These are phyloP conservation scores for Tautogolabrus adspersus DNA, from an alignment of 2,113 vertebrate genomes.

Conservation along the genomic window DNA sequence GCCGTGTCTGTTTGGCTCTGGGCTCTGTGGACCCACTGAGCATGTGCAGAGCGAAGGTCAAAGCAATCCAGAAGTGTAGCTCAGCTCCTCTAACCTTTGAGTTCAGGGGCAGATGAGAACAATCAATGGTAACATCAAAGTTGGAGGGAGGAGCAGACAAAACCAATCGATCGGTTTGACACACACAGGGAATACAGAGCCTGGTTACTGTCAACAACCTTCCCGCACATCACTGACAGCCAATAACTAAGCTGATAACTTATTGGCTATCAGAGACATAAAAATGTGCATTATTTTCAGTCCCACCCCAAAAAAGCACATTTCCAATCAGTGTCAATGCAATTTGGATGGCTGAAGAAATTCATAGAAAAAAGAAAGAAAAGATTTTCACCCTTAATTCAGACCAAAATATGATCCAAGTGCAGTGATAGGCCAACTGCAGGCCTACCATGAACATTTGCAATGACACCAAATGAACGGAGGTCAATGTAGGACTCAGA, in stretches of 20 bases:
- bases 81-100: conserved; percentile 78
- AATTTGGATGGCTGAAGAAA: not conserved
- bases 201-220: conserved; percentile 50
- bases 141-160: conserved; percentile 76
- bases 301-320: not conserved
- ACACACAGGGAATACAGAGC: conserved; percentile 65
- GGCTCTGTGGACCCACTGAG: conserved; percentile 71
- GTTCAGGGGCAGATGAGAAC: conserved; percentile 78
- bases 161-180: conserved; percentile 76
- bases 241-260: conserved; percentile 21
- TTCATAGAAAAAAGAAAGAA: not conserved
- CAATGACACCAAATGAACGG: conserved; percentile 56
- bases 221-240: conserved; percentile 41
- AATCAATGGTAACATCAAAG: conserved; percentile 80
- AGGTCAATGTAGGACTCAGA: conserved; percentile 58
- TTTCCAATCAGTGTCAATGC: not conserved
- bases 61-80: conserved; percentile 79
- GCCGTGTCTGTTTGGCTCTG: conserved; percentile 69
- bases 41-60: conserved; percentile 81
- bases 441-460: conserved; percentile 26
- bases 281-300: conserved; percentile 4
- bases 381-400: not conserved
- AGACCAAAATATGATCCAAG: not conserved
- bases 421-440: not conserved
- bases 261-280: conserved; percentile 1